A percentile compares a stretch with the other conserved stretches of the same genome.
Evolutionary conservation across 2,797 vertebrate species (phyloP).

Genomic region (Myotis myotis): DNA sequence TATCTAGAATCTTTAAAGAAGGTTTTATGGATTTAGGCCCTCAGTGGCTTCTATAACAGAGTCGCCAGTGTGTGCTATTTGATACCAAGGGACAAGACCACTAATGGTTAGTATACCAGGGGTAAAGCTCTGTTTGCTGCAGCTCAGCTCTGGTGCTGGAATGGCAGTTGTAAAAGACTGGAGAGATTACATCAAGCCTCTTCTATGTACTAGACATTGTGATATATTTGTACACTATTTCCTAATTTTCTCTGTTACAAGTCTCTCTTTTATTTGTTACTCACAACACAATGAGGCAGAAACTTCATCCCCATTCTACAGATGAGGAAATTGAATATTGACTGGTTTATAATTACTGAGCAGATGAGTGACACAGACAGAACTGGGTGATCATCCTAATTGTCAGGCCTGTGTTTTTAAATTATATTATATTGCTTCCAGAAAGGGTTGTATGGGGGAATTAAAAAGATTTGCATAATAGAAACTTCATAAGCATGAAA

Average conservation of each 20-base stretch:
- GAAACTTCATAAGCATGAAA: neutral
- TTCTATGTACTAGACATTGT: neutral
- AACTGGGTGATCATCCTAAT: neutral
- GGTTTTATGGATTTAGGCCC: neutral
- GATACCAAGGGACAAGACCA: neutral
- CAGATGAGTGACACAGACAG: neutral
- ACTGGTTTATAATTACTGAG: neutral
- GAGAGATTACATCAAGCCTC: neutral
- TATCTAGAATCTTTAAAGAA: neutral
- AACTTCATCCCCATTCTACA: neutral
- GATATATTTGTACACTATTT: neutral
- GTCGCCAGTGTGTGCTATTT: neutral
- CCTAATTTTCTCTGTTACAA: neutral
- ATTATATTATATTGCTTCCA: neutral
- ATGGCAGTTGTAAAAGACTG: neutral
- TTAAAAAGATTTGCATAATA: slow-evolving; percentile 8
- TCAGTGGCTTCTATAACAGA: neutral
- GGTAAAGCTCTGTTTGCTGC: neutral
- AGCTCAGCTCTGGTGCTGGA: neutral
- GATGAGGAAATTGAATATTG: neutral
- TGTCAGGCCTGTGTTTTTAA: slow-evolving; percentile 12
- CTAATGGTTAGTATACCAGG: neutral
- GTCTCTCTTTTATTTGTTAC: neutral
- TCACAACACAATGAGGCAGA: neutral
- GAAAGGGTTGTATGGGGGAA: neutral